Evolutionary conservation across 2,888 invertebrate species (phyloP), one percentile per base, ranked within the genome.

Genomic region (Antheraea yamamai): DNA sequence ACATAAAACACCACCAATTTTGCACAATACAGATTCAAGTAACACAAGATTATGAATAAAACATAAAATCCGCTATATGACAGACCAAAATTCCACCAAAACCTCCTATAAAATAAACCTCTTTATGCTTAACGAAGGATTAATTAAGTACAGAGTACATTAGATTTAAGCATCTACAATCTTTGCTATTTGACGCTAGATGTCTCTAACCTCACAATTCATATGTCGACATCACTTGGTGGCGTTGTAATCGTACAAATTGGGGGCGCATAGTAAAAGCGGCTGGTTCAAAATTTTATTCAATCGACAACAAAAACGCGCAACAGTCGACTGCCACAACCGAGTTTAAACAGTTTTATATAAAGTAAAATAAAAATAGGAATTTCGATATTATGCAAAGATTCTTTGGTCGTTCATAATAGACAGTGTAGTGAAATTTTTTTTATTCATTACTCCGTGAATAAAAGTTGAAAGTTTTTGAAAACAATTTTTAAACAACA

Each of bases 241-340:
- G 91, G 81, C 90, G 85, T 84, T 84, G 78, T 75, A 70, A 75
- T 81, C 78, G 78, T 66, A 18, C 75, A 74, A 23, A 26, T 51
- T 51, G 79, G 83, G 79, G 77, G 81, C 84, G 82, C 84, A 77
- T 79, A 68, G 70, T 75, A 76, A 77, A 81, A 85, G 91, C 91
- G 90, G 89, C 88, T 84, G 85, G 89, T 94, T 94, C 87, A 91
- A 94, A 93, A 85, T 82, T 83, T 82, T 86, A 89, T 88, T 89
- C 91, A 92, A 92, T 90, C 91, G 89, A 89, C 87, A 90, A 89
- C 91, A 91, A 93, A 92, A 92, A 87, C 90, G 89, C 91, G 92
- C 87, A 88, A 84, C 87, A 89, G 87, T 79, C 90, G 90, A 87
- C 83, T 84, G 89, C 83, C 84, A 82, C 39, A 74, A 66, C 72